Base-by-base conservation (phyloP, 1,140 invertebrate species). In the Tetramorium parvispinum region DNA sequence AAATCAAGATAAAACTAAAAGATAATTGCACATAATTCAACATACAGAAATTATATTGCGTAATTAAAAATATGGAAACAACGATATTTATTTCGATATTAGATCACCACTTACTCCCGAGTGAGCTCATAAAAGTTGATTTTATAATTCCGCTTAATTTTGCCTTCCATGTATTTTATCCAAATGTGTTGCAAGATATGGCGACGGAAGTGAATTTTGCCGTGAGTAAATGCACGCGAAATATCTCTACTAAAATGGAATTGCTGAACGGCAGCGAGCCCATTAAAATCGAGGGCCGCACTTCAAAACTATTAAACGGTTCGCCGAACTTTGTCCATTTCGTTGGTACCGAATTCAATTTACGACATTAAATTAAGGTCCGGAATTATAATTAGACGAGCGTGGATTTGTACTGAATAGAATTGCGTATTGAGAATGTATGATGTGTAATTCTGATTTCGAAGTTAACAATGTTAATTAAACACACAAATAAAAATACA, bases 221-320 rank as follows among this genome's bases (percentile, higher is more conserved):
- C 27, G 37, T 55, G 79, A 83, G 79, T 21, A 68, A 81, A 49
- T 43, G 77, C 53, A 73, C 79, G 46, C 37, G 53, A 83, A 83
- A 83, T 75, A 83, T 49, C 68, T 82, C 66, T 27, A 40, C 51
- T 73, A 61, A 83, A 83, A 83, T 75, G 68, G 55, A 83, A 83
- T 75, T 37, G 79, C 55, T 49, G 79, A 83, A 83, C 40, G 79
- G 68, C 53, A 53, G 53, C 79, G 53, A 83, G 68, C 79, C 79
- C 68, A 83, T 83, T 83, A 83, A 83, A 83, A 83, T 83, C 79
- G 68, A 83, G 79, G 24, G 53, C 40, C 40, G 79, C 68, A 83
- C 79, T 83, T 83, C 79, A 83, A 83, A 83, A 83, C 79, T 83
- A 75, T 83, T 83, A 83, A 83, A 83, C 57, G 79, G 79, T 75